Conservation (phyloP, 2,797 vertebrate species). For the Hemitrygon akajei region DNA sequence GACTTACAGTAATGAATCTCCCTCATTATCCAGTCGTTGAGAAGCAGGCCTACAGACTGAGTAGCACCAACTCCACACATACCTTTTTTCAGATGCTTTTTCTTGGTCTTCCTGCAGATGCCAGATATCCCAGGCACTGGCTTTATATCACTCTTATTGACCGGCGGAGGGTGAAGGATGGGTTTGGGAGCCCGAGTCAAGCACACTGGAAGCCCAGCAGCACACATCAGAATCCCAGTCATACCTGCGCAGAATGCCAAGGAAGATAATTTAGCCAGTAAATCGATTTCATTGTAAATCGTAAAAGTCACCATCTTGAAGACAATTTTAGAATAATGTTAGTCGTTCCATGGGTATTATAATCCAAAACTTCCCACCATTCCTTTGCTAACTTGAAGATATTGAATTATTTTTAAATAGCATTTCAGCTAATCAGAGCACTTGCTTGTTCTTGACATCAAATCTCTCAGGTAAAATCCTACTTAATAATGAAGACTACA, state of each 20-base stretch:
- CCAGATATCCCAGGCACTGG: constrained; percentile 82
- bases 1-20: neutral
- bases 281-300: neutral
- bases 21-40: neutral
- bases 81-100: constrained; percentile 90
- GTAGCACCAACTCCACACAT: constrained; percentile 25
- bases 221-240: constrained; percentile 93
- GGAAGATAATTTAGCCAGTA: neutral
- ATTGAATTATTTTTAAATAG: neutral
- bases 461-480: constrained; percentile 5
- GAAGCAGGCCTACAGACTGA: neutral
- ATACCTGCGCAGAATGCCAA: constrained; percentile 64
- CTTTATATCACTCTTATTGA: constrained; percentile 91
- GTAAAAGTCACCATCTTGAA: neutral
- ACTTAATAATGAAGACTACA: neutral
- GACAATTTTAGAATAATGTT: neutral
- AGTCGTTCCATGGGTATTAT: neutral
- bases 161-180: constrained; percentile 83
- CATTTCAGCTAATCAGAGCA: neutral
- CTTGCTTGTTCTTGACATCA: neutral
- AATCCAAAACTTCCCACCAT: neutral
- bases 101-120: constrained; percentile 91
- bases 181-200: constrained; percentile 89
- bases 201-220: constrained; percentile 86
- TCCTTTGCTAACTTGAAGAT: neutral